Percentiles rank a stretch among this genome's conserved stretches.
Conservation (phyloP, 2,888 invertebrate genomes). For the Cheilosia vulpina region DNA sequence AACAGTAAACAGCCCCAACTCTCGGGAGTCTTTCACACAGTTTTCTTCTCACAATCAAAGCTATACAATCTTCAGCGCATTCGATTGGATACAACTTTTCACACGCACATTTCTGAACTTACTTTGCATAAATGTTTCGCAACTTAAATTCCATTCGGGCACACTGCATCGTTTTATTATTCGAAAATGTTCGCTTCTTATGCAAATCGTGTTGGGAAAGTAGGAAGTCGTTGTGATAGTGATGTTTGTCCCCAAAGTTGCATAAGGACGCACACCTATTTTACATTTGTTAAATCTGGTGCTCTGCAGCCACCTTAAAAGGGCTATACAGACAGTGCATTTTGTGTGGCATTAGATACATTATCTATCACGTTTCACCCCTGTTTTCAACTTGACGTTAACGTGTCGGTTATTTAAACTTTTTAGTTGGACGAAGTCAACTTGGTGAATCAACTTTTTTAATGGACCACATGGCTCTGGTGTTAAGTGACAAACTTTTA, state of each 20-base stretch:
- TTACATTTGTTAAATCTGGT: neutral
- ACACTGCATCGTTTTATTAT: conserved; percentile 42
- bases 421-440: conserved; percentile 10
- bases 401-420: conserved; percentile 15
- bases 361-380: conserved; percentile 6
- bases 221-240: conserved; percentile 59
- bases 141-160: conserved; percentile 42
- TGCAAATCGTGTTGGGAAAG: conserved; percentile 52
- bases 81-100: conserved; percentile 69
- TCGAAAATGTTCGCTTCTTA: conserved; percentile 26
- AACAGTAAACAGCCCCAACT: neutral
- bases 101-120: conserved; percentile 58
- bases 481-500: conserved; percentile 34
- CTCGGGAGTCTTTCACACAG: conserved; percentile 9
- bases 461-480: conserved; percentile 32
- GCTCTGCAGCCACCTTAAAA: neutral
- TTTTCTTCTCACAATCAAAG: conserved; percentile 29
- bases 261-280: conserved; percentile 1
- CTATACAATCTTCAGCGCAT: conserved; percentile 52
- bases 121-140: conserved; percentile 63
- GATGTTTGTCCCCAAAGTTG: conserved; percentile 51
- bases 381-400: neutral
- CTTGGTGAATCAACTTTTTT: conserved; percentile 15
- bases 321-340: neutral
- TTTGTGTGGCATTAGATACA: neutral